These are phyloP conservation scores for Cyclopterus lumpus DNA, from an alignment of 2,797 vertebrate genomes.

Conservation along the genomic window DNA sequence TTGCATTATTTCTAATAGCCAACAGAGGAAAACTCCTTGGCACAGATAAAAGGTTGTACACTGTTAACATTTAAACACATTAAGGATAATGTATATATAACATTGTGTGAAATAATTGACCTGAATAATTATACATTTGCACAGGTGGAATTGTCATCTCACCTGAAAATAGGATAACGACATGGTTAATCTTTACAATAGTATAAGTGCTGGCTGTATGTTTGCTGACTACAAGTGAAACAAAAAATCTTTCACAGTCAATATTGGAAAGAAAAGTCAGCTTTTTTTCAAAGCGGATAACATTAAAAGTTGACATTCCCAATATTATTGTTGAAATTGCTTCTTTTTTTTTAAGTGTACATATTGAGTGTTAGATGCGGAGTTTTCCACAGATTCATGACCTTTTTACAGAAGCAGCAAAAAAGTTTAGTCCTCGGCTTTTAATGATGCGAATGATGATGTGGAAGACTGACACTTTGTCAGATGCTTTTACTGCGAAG, in stretches of 20 bases:
- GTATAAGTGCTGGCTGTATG: background rate
- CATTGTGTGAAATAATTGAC: background rate
- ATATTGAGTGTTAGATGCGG: constrained; percentile 23
- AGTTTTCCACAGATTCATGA: constrained; percentile 50
- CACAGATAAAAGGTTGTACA: background rate
- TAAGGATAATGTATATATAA: background rate
- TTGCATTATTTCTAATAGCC: too few species aligned
- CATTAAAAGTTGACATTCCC: constrained; percentile 3
- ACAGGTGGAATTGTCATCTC: background rate
- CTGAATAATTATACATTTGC: background rate
- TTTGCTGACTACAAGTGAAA: background rate
- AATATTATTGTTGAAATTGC: constrained; percentile 1
- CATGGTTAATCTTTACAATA: background rate
- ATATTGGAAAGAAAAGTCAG: background rate
- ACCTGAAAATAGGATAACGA: background rate
- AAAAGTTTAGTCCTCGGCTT: constrained; percentile 65
- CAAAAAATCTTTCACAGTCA: background rate
- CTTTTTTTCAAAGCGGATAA: background rate
- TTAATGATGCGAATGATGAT: constrained; percentile 80
- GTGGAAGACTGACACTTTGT: constrained; percentile 83
- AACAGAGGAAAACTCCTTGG: too few species aligned
- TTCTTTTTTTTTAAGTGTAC: constrained; percentile 38
- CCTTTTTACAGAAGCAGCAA: constrained; percentile 72
- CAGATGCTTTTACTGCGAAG: constrained; percentile 75
- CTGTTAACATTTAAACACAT: background rate